Percentiles rank a stretch among this genome's conserved stretches.
These are phyloP conservation scores for Iphiclides podalirius DNA, from an alignment of 2,888 invertebrate genomes.

Conservation along the genomic window DNA sequence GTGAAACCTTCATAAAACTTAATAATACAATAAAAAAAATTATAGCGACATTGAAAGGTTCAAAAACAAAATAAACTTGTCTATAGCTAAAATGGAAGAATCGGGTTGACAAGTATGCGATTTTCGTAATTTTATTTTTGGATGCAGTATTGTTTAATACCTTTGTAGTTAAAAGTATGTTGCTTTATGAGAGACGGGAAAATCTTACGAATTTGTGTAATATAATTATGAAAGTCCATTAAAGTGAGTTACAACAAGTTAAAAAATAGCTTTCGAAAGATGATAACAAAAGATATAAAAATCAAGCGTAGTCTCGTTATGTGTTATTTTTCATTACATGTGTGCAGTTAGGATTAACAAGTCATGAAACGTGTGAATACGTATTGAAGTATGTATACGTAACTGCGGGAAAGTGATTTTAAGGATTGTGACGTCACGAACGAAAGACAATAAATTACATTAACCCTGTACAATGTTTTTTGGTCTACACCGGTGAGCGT, in stretches of 20 bases:
- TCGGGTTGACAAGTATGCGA: conserved; percentile 71
- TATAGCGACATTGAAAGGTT: conserved; percentile 21
- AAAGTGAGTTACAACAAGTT: conserved; percentile 54
- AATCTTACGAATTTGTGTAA: conserved; percentile 29
- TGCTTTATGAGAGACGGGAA: conserved; percentile 37
- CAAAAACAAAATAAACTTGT: conserved; percentile 36
- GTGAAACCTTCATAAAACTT: too few species aligned
- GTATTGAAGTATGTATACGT: conserved; percentile 57
- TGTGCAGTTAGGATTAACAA: conserved; percentile 55
- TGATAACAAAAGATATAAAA: conserved; percentile 79
- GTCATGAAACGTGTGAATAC: conserved; percentile 48
- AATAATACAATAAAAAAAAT: too few species aligned
- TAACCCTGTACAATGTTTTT: conserved; percentile 60
- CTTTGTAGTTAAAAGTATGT: conserved; percentile 46
- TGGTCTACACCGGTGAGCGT: conserved; percentile 54
- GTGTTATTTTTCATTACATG: conserved; percentile 61
- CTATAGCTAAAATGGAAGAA: conserved; percentile 74
- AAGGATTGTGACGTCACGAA: conserved; percentile 75
- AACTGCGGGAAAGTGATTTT: conserved; percentile 67
- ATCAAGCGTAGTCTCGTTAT: conserved; percentile 59
- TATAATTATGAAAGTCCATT: conserved; percentile 34
- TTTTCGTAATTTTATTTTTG: conserved; percentile 73
- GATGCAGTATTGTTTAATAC: conserved; percentile 52
- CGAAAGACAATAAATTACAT: conserved; percentile 69
- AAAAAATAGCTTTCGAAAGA: conserved; percentile 67